Percentiles rank a stretch among this genome's conserved stretches.
Evolutionary conservation across 2,888 invertebrate genomes (phyloP).

Genomic region (Caenorhabditis zanzibari): DNA sequence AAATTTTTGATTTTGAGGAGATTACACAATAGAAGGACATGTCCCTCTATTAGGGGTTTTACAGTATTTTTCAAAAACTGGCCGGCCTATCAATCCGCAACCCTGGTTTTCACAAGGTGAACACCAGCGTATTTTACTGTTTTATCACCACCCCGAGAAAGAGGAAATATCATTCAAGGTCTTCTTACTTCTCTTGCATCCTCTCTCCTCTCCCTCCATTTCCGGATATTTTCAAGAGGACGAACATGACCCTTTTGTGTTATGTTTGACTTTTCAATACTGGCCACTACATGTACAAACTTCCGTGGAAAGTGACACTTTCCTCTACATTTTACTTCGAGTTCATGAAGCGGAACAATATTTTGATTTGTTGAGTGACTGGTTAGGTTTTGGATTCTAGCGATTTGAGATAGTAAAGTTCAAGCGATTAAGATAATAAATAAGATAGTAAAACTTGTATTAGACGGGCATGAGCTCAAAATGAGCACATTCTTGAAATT

Average conservation of each 20-base stretch:
- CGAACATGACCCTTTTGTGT: slow-evolving; percentile 44
- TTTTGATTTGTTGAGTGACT: background rate
- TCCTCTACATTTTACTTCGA: background rate
- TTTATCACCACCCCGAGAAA: slow-evolving; percentile 37
- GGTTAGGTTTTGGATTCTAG: too few relatives aligned
- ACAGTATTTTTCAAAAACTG: too few relatives aligned
- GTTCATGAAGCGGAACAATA: slow-evolving; percentile 14
- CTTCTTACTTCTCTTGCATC: slow-evolving; percentile 16
- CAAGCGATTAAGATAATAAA: too few relatives aligned
- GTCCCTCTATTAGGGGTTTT: too few relatives aligned
- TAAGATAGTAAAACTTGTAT: too few relatives aligned
- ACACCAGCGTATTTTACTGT: slow-evolving; percentile 9
- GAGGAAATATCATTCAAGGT: slow-evolving; percentile 44
- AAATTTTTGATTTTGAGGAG: too few relatives aligned
- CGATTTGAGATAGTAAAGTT: too few relatives aligned
- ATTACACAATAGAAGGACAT: too few relatives aligned
- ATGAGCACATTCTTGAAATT: too few relatives aligned
- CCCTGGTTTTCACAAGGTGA: too few relatives aligned
- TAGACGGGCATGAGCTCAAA: too few relatives aligned
- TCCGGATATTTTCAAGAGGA: slow-evolving; percentile 43
- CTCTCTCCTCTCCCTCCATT: slow-evolving; percentile 13
- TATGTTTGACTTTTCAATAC: slow-evolving; percentile 21
- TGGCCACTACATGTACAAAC: slow-evolving; percentile 15
- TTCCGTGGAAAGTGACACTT: slow-evolving; percentile 38
- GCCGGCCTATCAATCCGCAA: too few relatives aligned